Evolutionary conservation across 2,113 vertebrate genomes (phyloP).

Genomic region (Petaurus breviceps): DNA sequence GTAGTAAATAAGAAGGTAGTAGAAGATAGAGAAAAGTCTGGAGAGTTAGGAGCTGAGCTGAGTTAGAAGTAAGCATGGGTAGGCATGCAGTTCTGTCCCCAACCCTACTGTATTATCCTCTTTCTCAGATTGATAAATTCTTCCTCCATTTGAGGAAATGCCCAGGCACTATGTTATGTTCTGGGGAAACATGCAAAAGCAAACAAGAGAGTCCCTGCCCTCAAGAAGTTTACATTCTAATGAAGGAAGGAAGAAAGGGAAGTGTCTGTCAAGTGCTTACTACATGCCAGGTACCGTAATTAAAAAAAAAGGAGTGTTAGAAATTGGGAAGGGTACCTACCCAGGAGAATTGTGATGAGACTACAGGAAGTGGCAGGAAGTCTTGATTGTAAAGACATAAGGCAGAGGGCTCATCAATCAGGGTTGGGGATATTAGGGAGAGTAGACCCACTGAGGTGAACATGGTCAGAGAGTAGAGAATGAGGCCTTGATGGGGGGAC

Average conservation of each 20-base stretch:
- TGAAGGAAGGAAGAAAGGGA: neutral
- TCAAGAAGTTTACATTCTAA: neutral
- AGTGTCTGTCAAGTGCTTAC: neutral
- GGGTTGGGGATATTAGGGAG: neutral
- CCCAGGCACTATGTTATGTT: neutral
- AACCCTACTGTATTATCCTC: neutral
- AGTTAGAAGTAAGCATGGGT: neutral
- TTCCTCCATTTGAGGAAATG: neutral
- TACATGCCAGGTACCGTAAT: neutral
- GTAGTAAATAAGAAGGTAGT: neutral
- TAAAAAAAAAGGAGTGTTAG: neutral
- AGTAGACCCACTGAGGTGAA: neutral
- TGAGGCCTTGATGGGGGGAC: neutral
- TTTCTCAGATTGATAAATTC: neutral
- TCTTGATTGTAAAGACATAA: neutral
- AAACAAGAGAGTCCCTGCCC: neutral
- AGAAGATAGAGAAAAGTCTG: neutral
- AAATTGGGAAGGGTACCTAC: neutral
- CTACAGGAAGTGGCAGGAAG: neutral
- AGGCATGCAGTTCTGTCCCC: neutral
- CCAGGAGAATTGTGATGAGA: neutral
- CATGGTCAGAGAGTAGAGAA: neutral
- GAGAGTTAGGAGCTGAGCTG: neutral
- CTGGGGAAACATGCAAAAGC: neutral
- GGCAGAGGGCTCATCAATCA: neutral